Base-by-base conservation (phyloP, 2,797 vertebrate genomes). In the Meriones psammophilus region DNA sequence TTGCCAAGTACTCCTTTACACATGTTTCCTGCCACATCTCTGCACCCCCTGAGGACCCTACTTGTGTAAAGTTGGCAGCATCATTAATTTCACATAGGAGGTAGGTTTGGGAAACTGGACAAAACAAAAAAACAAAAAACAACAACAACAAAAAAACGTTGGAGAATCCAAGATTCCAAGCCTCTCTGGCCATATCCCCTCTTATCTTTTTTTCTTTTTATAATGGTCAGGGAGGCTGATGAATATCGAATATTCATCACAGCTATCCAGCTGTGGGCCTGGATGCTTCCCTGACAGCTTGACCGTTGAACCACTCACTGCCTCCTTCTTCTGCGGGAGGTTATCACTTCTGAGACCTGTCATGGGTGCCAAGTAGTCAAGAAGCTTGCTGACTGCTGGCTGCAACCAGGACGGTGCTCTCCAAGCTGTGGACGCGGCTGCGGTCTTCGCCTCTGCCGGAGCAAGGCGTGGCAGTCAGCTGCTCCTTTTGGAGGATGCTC, bases 81-180 rank as follows among this genome's bases (percentile, higher is more conserved):
- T 99, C 99, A 13, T 98, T 99, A 99, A 99, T 99, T 96, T 99
- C 79, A 99, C 99, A 0, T 98, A 99, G 7, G 99, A 99, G 87
- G 99, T 98, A 12, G 99, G 99, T 94, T 99, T 99, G 14, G 99
- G 99, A 92, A 98, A 98, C 99, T 99, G 92, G 5, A 90, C 66
- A 94, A 64, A 42, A 42, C 5, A 42, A 98, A 24, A 94, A 50
- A 50, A n/a, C n/a, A n/a, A 9, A 10, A 50, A 50, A 10, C 50
- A 22, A 56, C 42, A 42, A 42, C 42, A 42, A 42, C 42, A 42
- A 42, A 6, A 42, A 42, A 42, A 42, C 42, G 81, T 83, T 0
- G 84, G 64, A 91, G 97, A 83, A 50, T 50, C 50, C 50, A 50
- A 50, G 50, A 50, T 50, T 14, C 6, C 85, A 28, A 22, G 71